Conservation (phyloP, 2,888 invertebrate genomes). For the Eristalis pertinax region DNA sequence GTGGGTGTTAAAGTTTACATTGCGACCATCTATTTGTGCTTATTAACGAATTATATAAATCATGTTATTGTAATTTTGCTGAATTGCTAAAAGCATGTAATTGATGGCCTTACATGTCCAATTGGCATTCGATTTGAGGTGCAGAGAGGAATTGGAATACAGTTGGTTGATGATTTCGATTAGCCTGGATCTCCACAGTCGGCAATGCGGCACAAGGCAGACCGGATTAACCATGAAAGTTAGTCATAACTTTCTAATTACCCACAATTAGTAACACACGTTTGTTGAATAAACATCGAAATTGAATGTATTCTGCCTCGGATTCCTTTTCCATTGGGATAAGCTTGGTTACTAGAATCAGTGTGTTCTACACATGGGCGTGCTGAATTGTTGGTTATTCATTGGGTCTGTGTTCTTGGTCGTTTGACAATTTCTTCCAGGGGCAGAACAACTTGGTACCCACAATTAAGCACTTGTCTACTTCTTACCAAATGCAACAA, state of each 20-base stretch:
- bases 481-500: too few species aligned
- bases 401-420: too few species aligned
- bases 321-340: too few species aligned
- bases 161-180: not conserved
- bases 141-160: not conserved
- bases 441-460: too few species aligned
- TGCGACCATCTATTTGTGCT: constrained; percentile 3
- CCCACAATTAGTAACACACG: not conserved
- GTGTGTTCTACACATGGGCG: too few species aligned
- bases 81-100: not conserved
- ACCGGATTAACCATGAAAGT: not conserved
- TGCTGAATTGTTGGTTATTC: too few species aligned
- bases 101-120: not conserved
- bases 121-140: not conserved
- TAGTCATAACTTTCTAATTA: not conserved
- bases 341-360: too few species aligned
- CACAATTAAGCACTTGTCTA: too few species aligned
- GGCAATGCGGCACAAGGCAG: not conserved
- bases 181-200: not conserved
- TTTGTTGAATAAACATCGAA: too few species aligned
- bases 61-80: not conserved
- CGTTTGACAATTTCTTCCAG: too few species aligned
- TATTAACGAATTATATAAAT: constrained; percentile 7
- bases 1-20: constrained; percentile 25
- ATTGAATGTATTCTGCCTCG: too few species aligned